Base-by-base conservation (phyloP, 2,113 vertebrate species). In the Gopherus evgoodei region DNA sequence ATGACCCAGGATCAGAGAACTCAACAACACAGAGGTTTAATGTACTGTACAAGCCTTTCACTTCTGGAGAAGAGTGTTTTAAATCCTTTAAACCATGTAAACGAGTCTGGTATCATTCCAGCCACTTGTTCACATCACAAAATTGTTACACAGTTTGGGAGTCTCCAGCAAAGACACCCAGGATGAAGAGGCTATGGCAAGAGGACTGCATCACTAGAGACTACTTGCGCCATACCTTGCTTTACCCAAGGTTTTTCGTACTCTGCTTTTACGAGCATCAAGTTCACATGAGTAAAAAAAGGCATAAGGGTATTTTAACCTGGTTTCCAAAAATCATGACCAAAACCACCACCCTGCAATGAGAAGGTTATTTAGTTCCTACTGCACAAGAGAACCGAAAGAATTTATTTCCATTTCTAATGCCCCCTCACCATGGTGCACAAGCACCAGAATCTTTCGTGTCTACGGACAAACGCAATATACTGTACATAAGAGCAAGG, bases 31-130 rank as follows among this genome's bases (percentile, higher is more conserved):
- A 29, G 47, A 54, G 54, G 31, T 47, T 90, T 90, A 62, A 53
- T 0, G 0, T 0, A 69, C 29, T 0, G 0, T 0, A n/a, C 29
- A n/a, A 69, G 65, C 65, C 82, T 87, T 83, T 81, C 2, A 5
- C 10, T 19, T 4, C 31, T 49, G 88, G 81, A 38, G 90, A 27
- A 6, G 72, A 22, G 38, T 13, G 21, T 56, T n/a, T 29, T 69
- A 82, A 69, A 91, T 80, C 11, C 6, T 59, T 92, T 62, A 84
- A 88, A 49, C 2, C 1, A 3, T 13, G 9, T 38, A 83, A 79
- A 5, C 50, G 11, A 72, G 2, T 52, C 91, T 53, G 5, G 69
- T 72, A 19, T 78, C 89, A 78, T 94, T 86, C 75, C 95, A 84
- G 86, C 25, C 17, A 81, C 83, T 27, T 72, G 89, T 62, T 8